Evolutionary conservation across 2,888 invertebrate genomes (phyloP), one percentile per base, ranked within the genome.

Genomic region (Conistra vaccinii): DNA sequence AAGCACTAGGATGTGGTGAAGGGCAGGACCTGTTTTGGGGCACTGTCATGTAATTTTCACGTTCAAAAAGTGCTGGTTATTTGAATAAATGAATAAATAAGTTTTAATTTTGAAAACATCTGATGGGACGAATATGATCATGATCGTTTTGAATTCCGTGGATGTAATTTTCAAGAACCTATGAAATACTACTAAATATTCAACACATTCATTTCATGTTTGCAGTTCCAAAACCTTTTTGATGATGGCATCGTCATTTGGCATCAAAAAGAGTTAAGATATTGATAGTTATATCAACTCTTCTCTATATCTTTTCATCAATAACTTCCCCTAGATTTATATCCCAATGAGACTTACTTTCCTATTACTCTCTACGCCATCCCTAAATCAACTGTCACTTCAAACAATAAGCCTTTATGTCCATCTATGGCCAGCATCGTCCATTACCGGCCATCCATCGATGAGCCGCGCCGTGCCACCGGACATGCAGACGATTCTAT

Each of bases 381-480:
- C 81, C 83, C 73, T 81, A 67, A 48, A 23, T 61, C 57, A 62
- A 55, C 48, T 69, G 69, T 75, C 75, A 85, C 72, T 83, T 72
- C 69, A 87, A 87, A 87, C 87, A 87, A 86, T 87, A 85, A 78
- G 60, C 75, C 71, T 79, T 81, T 80, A 73, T 73, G 58, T 72
- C 83, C 76, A 80, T 81, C 55, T 83, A 81, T 26, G 76, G 78
- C 39, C 58, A 69, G 29, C 60, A 57, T 55, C 55, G 68, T 62
- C 76, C 79, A 80, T 78, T 78, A 85, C 32, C 69, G 5, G 48
- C 32, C 74, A 35, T 66, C 80, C 80, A 69, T 76, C 58, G 76
- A 81, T 73, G 62, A 69, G 62, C 67, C 45, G 17, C 45, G 57
- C 67, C 48, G 62, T 53, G 57, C 26, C 78, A 82, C 81, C 83